Evolutionary conservation across 92 coral and sea anemone genomes (phyloP).

Genomic region (Zoanthus solanderi): DNA sequence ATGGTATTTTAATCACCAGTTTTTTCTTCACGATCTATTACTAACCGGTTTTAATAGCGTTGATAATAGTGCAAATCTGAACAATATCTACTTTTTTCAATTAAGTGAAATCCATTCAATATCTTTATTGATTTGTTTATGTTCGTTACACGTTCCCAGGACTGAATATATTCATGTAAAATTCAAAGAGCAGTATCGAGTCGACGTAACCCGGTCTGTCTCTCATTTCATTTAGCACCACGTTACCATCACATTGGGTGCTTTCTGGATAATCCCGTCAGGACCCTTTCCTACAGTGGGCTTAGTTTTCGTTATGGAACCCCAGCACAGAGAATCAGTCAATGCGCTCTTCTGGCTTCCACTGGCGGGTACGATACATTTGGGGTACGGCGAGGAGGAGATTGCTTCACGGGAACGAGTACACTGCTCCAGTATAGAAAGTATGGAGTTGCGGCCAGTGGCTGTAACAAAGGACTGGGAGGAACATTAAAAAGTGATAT

Average conservation of each 20-base stretch:
- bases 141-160: too few relatives aligned
- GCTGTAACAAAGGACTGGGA: slow-evolving; percentile 3
- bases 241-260: slow-evolving; percentile 35
- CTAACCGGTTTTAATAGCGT: too few relatives aligned
- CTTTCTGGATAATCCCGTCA: slow-evolving; percentile 9
- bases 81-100: too few relatives aligned
- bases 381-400: slow-evolving; percentile 1
- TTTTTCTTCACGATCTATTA: too few relatives aligned
- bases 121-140: too few relatives aligned
- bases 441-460: not conserved
- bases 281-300: slow-evolving; percentile 9
- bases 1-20: too few relatives aligned
- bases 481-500: not conserved
- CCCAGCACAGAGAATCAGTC: slow-evolving; percentile 7
- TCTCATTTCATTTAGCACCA: not conserved
- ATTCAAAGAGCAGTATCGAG: too few relatives aligned
- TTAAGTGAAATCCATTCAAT: too few relatives aligned
- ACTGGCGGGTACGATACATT: slow-evolving; percentile 3
- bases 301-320: not conserved
- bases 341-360: slow-evolving; percentile 10
- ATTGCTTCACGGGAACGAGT: not conserved
- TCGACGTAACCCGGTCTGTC: too few relatives aligned
- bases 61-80: too few relatives aligned
- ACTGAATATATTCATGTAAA: too few relatives aligned
- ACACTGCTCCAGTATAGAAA: not conserved